Conservation (phyloP, 2,113 vertebrate species). For the Oenanthe melanoleuca region DNA sequence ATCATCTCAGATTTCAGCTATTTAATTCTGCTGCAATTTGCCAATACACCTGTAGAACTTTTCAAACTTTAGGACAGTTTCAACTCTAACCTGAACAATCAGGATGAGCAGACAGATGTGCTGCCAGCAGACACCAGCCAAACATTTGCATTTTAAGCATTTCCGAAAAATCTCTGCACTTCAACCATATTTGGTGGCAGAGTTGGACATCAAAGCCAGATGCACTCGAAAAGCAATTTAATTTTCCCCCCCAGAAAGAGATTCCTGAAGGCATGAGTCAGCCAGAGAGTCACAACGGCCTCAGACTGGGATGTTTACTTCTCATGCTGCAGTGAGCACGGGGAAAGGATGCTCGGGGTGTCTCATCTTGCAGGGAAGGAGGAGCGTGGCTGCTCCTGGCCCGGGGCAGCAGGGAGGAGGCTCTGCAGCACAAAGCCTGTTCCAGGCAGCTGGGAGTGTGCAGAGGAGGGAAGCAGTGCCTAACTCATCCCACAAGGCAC, state of each 20-base stretch:
- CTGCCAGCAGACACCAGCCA: not conserved
- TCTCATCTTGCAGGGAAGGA: not conserved
- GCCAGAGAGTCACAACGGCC: constrained; percentile 33
- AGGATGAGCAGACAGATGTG: not conserved
- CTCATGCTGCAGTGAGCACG: not conserved
- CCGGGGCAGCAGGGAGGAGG: not conserved
- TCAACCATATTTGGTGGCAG: not conserved
- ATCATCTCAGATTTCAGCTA: not conserved
- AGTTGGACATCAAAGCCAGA: constrained; percentile 36
- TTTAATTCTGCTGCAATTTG: not conserved
- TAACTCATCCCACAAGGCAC: not conserved
- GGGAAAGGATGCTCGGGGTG: not conserved
- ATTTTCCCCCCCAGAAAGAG: not conserved
- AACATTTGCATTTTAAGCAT: not conserved
- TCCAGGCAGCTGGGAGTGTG: not conserved
- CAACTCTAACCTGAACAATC: not conserved
- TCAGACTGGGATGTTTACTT: constrained; percentile 48
- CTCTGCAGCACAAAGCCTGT: not conserved
- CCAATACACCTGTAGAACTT: not conserved
- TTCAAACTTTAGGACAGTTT: not conserved
- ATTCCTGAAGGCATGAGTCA: constrained; percentile 58
- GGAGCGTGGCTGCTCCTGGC: not conserved
- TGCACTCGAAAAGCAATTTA: constrained; percentile 39
- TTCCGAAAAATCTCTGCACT: not conserved
- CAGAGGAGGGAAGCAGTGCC: not conserved